These are phyloP conservation scores for Melanostoma mellinum DNA, from an alignment of 2,888 invertebrate species.

Conservation along the genomic window DNA sequence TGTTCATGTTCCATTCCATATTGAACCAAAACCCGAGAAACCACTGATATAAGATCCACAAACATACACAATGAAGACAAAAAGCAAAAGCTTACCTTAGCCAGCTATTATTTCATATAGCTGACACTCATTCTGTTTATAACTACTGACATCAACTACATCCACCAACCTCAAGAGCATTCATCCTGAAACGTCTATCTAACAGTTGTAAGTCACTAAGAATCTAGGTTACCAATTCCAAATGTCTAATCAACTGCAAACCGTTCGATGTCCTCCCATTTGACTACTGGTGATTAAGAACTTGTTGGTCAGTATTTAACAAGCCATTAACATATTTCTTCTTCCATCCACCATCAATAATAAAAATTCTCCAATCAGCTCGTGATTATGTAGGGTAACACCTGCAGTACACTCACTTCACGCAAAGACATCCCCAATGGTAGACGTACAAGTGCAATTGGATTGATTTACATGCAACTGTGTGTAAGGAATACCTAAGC, in stretches of 20 bases:
- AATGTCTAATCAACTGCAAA: constrained; percentile 22
- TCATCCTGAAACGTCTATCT: too few relatives aligned
- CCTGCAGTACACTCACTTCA: constrained; percentile 40
- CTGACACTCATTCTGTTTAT: too few relatives aligned
- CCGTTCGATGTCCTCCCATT: constrained; percentile 21
- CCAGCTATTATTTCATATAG: too few relatives aligned
- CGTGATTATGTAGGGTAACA: constrained; percentile 62
- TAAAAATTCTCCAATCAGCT: constrained; percentile 25
- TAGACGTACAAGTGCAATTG: constrained; percentile 39
- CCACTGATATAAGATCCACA: too few relatives aligned
- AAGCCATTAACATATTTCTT: constrained; percentile 60
- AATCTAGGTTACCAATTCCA: too few relatives aligned
- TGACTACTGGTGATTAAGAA: constrained; percentile 42
- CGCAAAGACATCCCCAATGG: constrained; percentile 29
- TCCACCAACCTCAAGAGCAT: too few relatives aligned
- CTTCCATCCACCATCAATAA: constrained; percentile 42
- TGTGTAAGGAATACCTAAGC: constrained; percentile 11
- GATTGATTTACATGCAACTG: constrained; percentile 64
- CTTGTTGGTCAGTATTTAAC: constrained; percentile 58
- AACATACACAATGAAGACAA: too few relatives aligned
- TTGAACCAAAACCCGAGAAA: too few relatives aligned
- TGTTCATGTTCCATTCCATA: too few relatives aligned
- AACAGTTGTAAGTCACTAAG: too few relatives aligned
- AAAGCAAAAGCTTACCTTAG: too few relatives aligned
- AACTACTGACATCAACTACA: too few relatives aligned